These are phyloP conservation scores for Holothuria glaberrima DNA, from an alignment of 35 echinoderm and acorn worm species.

Conservation along the genomic window DNA sequence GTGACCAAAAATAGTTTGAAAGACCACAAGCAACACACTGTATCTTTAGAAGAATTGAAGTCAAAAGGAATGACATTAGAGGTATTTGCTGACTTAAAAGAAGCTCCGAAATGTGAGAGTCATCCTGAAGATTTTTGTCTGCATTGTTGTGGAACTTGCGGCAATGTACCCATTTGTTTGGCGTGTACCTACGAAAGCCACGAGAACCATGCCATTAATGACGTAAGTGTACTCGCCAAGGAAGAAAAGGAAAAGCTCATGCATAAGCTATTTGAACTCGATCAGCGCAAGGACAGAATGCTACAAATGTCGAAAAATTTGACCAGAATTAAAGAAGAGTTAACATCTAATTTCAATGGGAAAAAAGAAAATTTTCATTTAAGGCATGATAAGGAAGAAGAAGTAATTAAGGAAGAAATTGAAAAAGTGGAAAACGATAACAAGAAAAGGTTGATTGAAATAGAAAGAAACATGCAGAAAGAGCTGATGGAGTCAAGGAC, in stretches of 20 bases:
- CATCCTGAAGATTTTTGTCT: not conserved
- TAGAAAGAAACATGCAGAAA: not conserved
- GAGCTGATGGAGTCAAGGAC: not conserved
- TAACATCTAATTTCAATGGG: not conserved
- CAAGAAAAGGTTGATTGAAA: not conserved
- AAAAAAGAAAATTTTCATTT: not conserved
- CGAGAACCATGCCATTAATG: not conserved
- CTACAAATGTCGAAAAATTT: not conserved
- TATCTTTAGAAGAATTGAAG: not conserved
- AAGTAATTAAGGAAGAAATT: not conserved
- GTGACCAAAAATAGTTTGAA: not conserved
- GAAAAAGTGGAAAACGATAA: not conserved
- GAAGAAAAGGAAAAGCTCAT: not conserved
- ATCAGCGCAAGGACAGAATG: not conserved
- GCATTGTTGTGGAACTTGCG: conserved; percentile 26
- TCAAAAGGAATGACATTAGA: not conserved
- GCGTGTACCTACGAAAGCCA: conserved; percentile 6
- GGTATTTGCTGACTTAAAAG: not conserved
- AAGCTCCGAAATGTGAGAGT: conserved; percentile 1
- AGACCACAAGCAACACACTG: not conserved
- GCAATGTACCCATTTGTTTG: conserved; percentile 38
- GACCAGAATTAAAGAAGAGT: not conserved
- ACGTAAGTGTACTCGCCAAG: not conserved
- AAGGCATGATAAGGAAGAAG: not conserved
- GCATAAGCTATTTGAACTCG: not conserved